phyloP scores from a whole-genome alignment of 2,888 invertebrate genomes.

The Ophion ellenae region DNA sequence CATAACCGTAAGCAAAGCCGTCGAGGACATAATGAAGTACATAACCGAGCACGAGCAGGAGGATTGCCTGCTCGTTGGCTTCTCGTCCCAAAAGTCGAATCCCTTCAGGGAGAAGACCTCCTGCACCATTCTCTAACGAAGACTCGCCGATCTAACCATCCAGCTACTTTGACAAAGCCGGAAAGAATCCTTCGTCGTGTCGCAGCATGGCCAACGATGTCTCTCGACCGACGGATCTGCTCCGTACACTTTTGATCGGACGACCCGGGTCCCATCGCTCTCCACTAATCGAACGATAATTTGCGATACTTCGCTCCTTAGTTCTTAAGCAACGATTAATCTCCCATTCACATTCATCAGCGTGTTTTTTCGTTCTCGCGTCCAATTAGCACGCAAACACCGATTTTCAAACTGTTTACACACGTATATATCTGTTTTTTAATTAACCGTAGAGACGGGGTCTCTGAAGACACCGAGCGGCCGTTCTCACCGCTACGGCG shows the following conservation, averaged over 20 bases:
- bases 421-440: background rate
- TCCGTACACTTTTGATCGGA: background rate
- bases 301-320: background rate
- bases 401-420: background rate
- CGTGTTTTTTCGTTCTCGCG: background rate
- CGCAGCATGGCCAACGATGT: background rate
- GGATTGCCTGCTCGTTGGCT: slow-evolving; percentile 96
- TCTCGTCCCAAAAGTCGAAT: slow-evolving; percentile 97
- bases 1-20: slow-evolving; percentile 94
- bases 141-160: slow-evolving; percentile 26
- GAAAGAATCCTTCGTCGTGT: background rate
- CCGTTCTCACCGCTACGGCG: too few relatives aligned
- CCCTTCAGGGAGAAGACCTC: slow-evolving; percentile 97
- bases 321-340: slow-evolving; percentile 14
- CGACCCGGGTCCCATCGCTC: slow-evolving; percentile 4
- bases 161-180: slow-evolving; percentile 22
- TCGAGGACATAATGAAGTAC: slow-evolving; percentile 95
- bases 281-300: slow-evolving; percentile 23
- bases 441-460: background rate
- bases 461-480: too few relatives aligned
- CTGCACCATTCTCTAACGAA: slow-evolving; percentile 91
- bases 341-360: background rate
- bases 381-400: background rate
- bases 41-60: slow-evolving; percentile 96
- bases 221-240: slow-evolving; percentile 1